Evolutionary conservation across 2,888 invertebrate species (phyloP), one percentile per base, ranked within the genome.

Genomic region (Melipona bicolor): DNA sequence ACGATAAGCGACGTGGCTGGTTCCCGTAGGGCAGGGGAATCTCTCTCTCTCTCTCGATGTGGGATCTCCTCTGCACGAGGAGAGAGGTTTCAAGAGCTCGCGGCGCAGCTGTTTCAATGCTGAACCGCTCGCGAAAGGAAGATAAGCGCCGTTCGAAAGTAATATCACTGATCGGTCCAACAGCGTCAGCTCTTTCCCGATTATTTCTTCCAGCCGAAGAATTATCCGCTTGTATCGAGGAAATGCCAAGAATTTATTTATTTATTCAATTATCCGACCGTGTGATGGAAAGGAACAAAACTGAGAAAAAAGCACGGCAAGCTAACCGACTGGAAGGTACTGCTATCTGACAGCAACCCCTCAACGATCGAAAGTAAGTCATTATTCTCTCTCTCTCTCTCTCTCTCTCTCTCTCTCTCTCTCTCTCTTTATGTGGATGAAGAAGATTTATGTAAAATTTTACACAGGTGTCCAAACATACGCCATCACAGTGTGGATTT

Each of bases 81-180:
- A 21, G 24, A 11, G 21, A 36, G 21, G 19, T 68, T 15, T 17
- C 27, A 27, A 27, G 27, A 15, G 43, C 43, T 24, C 32, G 27
- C 72, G 65, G 32, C 43, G 75, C 79, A 76, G 62, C 69, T 69
- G 76, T 76, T 69, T 76, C 69, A 49, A 70, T 54, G 54, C 24
- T 27, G 49, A 15, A 17, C 19, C 17, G 54, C 15, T 56, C 27
- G 68, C 56, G 64, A 13, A 4, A 49, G 59, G 24, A 56, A 71
- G 82, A 80, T 82, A 75, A 80, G 80, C 82, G 74, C n/a, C 70
- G 75, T 5, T 75, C 70, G 74, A 75, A 71, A 43, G 75, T 65
- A 85, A 85, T 84, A 81, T 86, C 75, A 75, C 4, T 49, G 70
- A 74, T 74, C 69, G 69, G 13, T 59, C 15, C 72, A 49, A 17